Evolutionary conservation across 2,888 invertebrate species (phyloP).

Genomic region (Himalopsyche kuldschensis): DNA sequence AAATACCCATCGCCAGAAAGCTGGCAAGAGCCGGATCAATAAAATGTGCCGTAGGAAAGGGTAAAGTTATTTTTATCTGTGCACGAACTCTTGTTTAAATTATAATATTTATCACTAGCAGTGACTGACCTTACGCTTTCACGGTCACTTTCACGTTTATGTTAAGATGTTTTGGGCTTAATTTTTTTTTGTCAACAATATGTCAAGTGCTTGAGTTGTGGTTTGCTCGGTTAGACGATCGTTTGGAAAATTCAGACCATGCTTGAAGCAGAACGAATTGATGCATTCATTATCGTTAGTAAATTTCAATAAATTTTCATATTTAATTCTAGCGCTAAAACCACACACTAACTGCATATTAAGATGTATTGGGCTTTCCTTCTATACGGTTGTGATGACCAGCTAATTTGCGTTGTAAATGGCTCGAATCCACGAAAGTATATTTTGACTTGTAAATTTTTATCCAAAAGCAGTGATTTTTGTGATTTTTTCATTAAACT

Average conservation of each 20-base stretch:
- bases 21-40: not conserved
- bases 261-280: not conserved
- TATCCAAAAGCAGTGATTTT: too few relatives aligned
- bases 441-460: too few relatives aligned
- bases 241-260: not conserved
- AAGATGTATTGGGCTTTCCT: too few relatives aligned
- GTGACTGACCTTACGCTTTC: not conserved
- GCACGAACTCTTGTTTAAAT: not conserved
- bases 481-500: too few relatives aligned
- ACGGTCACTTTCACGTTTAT: not conserved
- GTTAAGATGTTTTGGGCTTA: not conserved
- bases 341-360: too few relatives aligned
- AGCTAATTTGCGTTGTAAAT: too few relatives aligned
- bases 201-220: not conserved
- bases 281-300: too few relatives aligned
- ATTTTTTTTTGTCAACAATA: not conserved
- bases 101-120: not conserved
- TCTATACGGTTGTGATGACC: too few relatives aligned
- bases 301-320: too few relatives aligned
- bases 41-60: not conserved
- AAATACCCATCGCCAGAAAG: not conserved
- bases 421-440: too few relatives aligned
- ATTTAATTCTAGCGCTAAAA: not conserved
- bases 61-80: not conserved
- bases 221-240: not conserved